phyloP scores from a whole-genome alignment of 2,113 vertebrate species.

The Pseudonaja textilis region DNA sequence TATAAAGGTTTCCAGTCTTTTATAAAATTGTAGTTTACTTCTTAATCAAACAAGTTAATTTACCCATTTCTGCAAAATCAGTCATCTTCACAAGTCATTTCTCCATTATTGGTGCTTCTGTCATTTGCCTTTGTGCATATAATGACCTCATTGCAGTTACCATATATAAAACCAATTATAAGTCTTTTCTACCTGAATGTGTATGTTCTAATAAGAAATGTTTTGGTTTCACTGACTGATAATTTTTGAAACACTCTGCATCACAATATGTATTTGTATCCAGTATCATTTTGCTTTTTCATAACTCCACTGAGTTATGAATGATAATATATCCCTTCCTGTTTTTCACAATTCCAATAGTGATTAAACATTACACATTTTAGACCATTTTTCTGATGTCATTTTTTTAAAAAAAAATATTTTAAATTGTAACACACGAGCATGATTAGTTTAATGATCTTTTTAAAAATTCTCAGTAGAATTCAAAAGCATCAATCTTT shows the following conservation, averaged over 20 bases:
- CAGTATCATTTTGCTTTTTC: not conserved
- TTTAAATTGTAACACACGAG: not conserved
- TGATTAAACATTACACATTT: not conserved
- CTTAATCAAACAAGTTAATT: not conserved
- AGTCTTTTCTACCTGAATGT: not conserved
- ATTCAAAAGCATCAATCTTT: not conserved
- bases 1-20: not conserved
- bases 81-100: not conserved
- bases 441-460: not conserved
- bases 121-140: not conserved
- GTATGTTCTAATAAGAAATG: not conserved
- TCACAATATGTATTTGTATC: not conserved
- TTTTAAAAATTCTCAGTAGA: not conserved
- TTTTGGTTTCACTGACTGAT: not conserved
- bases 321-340: not conserved
- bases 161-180: not conserved
- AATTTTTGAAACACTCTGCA: not conserved
- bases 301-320: not conserved
- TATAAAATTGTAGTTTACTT: not conserved
- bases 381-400: not conserved
- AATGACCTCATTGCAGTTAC: not conserved
- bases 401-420: not conserved
- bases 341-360: not conserved
- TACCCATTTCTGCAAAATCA: not conserved
- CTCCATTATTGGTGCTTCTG: not conserved